Evolutionary conservation across 2,888 invertebrate species (phyloP), one percentile per base, ranked within the genome.

Genomic region (Cheilosia grossa): DNA sequence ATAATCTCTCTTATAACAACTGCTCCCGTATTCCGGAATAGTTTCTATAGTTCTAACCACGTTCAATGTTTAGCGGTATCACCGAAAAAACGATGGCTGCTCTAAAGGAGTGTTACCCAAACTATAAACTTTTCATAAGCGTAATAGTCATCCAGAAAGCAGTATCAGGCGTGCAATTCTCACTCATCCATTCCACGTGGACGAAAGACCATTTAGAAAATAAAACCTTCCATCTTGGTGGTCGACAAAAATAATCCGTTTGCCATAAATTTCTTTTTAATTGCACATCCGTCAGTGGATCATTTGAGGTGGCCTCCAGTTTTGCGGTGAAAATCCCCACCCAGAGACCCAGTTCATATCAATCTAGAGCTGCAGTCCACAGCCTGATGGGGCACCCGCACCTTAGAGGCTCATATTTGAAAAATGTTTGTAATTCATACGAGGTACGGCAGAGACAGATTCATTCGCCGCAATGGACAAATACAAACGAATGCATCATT

Each of bases 251-350:
- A 24, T 37, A 1, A 58, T 27, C 30, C 37, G 3, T 53, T 54
- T 1, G n/a, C 42, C 24, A 64, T 64, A 54, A 74, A 74, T 64
- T 64, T 56, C 54, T 1, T 63, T 74, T 74, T 56, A 64, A 64
- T 74, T 74, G 37, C 73, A 37, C 47, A 64, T 47, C 21, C 42
- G 33, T 44, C 61, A 9, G 9, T 53, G 21, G 21, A 37, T 21
- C 21, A 47, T 30, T 33, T 24, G 17, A 27, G 33, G 30, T n/a
- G 27, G 10, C 19, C 19, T 13, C 5, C 44, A 13, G 13, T 33
- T 37, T 4, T 13, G 72, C 17, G 44, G n/a, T 53, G 4, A 37
- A 69, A 63, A 40, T 30, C 37, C 19, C 2, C 37, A 7, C 59
- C 33, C 53, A 19, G 30, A 56, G 27, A 37, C 27, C 10, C 27